Base-by-base conservation (phyloP, 2,113 vertebrate species). In the Leptodactylus fuscus region DNA sequence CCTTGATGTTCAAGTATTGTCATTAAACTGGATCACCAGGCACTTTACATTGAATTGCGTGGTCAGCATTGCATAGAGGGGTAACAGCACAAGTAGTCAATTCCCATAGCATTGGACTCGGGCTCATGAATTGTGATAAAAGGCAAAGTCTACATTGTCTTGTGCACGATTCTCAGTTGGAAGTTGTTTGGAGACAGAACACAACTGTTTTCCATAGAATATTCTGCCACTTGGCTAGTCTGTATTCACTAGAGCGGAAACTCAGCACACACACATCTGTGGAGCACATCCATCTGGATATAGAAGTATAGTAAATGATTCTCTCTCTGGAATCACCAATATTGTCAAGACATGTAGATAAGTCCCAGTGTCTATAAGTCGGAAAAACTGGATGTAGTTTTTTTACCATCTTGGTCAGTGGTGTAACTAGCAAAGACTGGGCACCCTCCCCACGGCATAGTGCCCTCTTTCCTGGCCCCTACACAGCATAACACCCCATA, bases 201-300 rank as follows among this genome's bases (percentile, higher is more conserved):
- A 60, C 20, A 11, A 55, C 82, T 60, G n/a, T 2, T 84, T 87
- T 85, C 1, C 88, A 83, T 12, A 79, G 65, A 81, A 0, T 83
- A 55, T 81, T 85, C 81, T 87, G 29, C 78, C 48, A 34, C 62
- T 34, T 67, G 62, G 62, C 62, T 13, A 34, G 62, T 67, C 62
- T 67, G 41, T 46, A 73, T 38, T 82, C 27, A 29, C 62, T 16
- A 27, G 41, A 82, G 24, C 67, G 10, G 67, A 70, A 79, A 22
- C 48, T n/a, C 34, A 13, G 44, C n/a, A n/a, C n/a, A 81, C 41
- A 81, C 32, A 81, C 77, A 86, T 89, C 87, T 91, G 87, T 83
- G 89, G 89, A 88, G 46, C 88, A 89, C 27, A 88, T 67, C 86
- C 74, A 76, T 51, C 67, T 81, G 62, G 44, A 51, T 51, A 51